Percentiles rank a stretch among this genome's conserved stretches.
These are phyloP conservation scores for Agapornis roseicollis DNA, from an alignment of 2,113 vertebrate species.

Conservation along the genomic window DNA sequence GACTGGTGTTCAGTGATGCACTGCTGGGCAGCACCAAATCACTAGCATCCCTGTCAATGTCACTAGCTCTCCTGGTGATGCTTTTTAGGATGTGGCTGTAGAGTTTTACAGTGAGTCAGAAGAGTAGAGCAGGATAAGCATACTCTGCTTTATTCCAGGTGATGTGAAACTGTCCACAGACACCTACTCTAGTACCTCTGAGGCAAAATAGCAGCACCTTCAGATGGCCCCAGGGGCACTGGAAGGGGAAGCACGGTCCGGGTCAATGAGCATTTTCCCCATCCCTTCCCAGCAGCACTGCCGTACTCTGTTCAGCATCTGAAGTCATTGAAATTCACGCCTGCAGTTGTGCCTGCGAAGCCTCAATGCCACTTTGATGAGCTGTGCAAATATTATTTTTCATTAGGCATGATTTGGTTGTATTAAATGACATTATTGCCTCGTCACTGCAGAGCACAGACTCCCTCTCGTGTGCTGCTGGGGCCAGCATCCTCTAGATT, in stretches of 20 bases:
- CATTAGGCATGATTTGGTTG: constrained; percentile 4
- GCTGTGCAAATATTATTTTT: constrained; percentile 58
- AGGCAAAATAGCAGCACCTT: background rate
- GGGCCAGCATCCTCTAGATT: background rate
- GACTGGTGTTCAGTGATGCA: background rate
- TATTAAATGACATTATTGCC: constrained; percentile 10
- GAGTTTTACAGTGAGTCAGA: background rate
- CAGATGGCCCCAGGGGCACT: background rate
- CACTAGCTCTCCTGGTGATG: fast-evolving
- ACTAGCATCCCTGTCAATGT: background rate
- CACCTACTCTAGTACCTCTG: background rate
- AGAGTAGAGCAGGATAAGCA: background rate
- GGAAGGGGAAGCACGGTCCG: background rate
- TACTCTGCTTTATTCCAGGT: background rate
- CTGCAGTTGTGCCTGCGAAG: constrained; percentile 23
- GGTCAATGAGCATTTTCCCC: background rate
- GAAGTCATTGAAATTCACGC: background rate
- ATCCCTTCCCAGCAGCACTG: background rate
- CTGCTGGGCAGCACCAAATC: background rate
- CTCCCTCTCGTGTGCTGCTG: background rate
- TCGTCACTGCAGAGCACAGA: background rate
- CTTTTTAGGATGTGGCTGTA: background rate
- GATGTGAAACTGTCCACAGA: fast-evolving
- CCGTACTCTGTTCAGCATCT: background rate
- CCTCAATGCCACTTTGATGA: background rate